Evolutionary conservation across 2,888 invertebrate species (phyloP).

Genomic region (Sthenelais limicola): DNA sequence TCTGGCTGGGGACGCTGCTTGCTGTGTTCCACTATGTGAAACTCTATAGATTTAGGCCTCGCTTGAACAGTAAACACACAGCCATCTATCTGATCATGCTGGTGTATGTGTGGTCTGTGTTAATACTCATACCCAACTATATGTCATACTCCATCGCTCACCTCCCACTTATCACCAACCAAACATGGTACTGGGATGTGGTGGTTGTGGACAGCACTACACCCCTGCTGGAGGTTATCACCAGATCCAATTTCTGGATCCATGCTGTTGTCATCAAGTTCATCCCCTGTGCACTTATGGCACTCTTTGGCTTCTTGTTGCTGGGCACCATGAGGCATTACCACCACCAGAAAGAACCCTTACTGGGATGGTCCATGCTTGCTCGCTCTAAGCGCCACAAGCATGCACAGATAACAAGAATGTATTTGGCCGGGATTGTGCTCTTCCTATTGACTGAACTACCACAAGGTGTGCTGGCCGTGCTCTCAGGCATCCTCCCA

Average conservation of each 20-base stretch:
- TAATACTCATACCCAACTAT: conserved; percentile 36
- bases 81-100: conserved; percentile 10
- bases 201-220: conserved; percentile 5
- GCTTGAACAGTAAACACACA: background rate
- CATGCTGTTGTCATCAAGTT: conserved; percentile 93
- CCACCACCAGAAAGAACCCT: conserved; percentile 38
- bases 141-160: conserved; percentile 3
- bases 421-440: conserved; percentile 88
- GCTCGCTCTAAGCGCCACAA: conserved; percentile 41
- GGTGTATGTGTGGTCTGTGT: conserved; percentile 24
- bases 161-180: background rate
- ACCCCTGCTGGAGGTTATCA: conserved; percentile 23
- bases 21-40: conserved; percentile 91
- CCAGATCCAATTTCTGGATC: conserved; percentile 75
- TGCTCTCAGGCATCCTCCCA: conserved; percentile 74
- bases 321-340: conserved; percentile 49
- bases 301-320: conserved; percentile 76
- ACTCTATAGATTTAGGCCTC: conserved; percentile 83
- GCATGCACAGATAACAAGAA: conserved; percentile 84
- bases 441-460: conserved; percentile 91
- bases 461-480: conserved; percentile 82
- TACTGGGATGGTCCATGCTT: conserved; percentile 22
- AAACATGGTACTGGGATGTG: conserved; percentile 26
- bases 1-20: conserved; percentile 91
- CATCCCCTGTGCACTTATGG: conserved; percentile 89